A percentile compares a stretch with the other conserved stretches of the same genome.
Evolutionary conservation across 2,113 vertebrate species (phyloP).

Genomic region (Cryptotis parvus): DNA sequence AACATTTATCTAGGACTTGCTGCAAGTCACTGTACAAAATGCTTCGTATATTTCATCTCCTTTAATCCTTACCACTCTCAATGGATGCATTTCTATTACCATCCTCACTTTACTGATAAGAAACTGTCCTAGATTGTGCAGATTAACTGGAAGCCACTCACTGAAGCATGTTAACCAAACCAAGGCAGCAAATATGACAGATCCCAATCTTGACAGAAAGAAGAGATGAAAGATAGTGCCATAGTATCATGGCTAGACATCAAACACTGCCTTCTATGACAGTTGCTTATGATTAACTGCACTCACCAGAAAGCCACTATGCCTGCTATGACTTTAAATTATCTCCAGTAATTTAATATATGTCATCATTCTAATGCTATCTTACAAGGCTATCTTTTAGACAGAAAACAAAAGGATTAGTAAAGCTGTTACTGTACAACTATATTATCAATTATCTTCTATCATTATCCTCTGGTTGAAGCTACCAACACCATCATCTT

Average conservation of each 20-base stretch:
- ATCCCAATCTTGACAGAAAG: constrained; percentile 29
- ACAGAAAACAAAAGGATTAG: not conserved
- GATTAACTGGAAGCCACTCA: constrained; percentile 8
- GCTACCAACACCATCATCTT: not conserved
- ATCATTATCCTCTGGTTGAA: not conserved
- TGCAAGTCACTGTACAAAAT: not conserved
- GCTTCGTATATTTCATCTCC: not conserved
- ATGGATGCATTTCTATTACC: constrained; percentile 34
- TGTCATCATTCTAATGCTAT: not conserved
- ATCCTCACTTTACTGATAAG: constrained; percentile 34
- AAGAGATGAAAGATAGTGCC: constrained; percentile 8
- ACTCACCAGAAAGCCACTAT: not conserved
- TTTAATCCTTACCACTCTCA: constrained; percentile 2
- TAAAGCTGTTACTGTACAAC: not conserved
- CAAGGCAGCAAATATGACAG: constrained; percentile 35
- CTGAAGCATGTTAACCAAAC: constrained; percentile 36
- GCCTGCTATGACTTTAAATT: not conserved
- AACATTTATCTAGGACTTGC: not conserved
- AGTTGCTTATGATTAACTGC: not conserved
- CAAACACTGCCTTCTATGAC: not conserved
- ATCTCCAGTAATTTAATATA: not conserved
- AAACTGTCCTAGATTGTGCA: constrained; percentile 31
- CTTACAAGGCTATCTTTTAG: constrained; percentile 8
- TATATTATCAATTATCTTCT: not conserved
- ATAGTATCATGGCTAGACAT: not conserved